These are phyloP conservation scores for Caradrina kadenii DNA, from an alignment of 2,888 invertebrate genomes.

Conservation along the genomic window DNA sequence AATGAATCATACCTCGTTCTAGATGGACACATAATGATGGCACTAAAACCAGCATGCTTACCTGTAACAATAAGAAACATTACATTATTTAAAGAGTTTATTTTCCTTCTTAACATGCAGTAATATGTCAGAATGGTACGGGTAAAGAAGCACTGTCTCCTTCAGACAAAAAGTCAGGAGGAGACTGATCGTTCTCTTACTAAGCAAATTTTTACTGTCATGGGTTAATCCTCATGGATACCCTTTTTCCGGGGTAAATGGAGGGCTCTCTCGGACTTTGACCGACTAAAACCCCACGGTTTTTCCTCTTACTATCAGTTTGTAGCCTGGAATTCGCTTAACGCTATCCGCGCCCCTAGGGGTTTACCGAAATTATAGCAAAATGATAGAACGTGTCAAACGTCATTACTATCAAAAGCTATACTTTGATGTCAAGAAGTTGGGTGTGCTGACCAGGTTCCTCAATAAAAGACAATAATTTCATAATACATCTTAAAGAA, in stretches of 20 bases:
- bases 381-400: neutral
- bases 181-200: too few species aligned
- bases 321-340: too few species aligned
- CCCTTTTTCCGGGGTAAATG: too few species aligned
- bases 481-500: slow-evolving; percentile 2
- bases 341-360: too few species aligned
- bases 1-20: slow-evolving; percentile 22
- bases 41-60: slow-evolving; percentile 30
- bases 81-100: neutral
- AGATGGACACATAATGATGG: neutral
- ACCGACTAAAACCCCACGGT: too few species aligned
- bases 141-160: too few species aligned
- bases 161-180: too few species aligned
- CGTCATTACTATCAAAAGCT: neutral
- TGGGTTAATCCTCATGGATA: too few species aligned
- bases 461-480: neutral
- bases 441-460: neutral
- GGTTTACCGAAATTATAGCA: neutral
- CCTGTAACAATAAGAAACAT: slow-evolving; percentile 47
- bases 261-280: too few species aligned
- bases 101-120: neutral
- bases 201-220: too few species aligned
- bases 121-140: too few species aligned
- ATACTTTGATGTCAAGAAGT: neutral
- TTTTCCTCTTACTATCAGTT: too few species aligned